Evolutionary conservation across 2,888 invertebrate genomes (phyloP), one percentile per base, ranked within the genome.

Genomic region (Merodon equestris): DNA sequence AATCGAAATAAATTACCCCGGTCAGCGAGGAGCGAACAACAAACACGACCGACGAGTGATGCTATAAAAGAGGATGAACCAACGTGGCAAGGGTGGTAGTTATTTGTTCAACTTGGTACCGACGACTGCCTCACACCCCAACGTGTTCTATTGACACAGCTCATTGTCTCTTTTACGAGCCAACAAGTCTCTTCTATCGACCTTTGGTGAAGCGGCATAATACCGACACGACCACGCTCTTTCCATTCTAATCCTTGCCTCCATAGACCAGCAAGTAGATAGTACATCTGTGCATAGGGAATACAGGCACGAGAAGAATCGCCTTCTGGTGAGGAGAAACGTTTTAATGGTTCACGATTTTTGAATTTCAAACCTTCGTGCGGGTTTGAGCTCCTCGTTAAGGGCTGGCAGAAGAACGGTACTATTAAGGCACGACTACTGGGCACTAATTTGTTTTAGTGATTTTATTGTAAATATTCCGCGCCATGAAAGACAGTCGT

Each of bases 331-430:
- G 36, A 17, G 64, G 19, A 34, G 57, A 77, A 63, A 63, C 61
- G 72, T 77, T 73, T 77, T 73, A 72, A 77, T 77, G 72, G 57
- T 68, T 72, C 77, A 77, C 77, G 77, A 73, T 63, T 77, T 72
- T 61, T 68, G 72, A 27, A 27, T 27, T 27, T 27, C 47, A 58
- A 40, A 58, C 18, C 15, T 42, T n/a, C n/a, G n/a, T n/a, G n/a
- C n/a, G n/a, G n/a, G n/a, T 60, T 67, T 57, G 19, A 53, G 61
- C 54, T 38, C 44, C 54, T 50, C 9, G 18, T 14, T 10, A 63
- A 68, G 73, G 58, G 48, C 38, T 10, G 17, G 47, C 34, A n/a
- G 40, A 9, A 10, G 12, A 67, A 47, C 15, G 57, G 47, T 63
- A 44, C 14, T 36, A 61, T 60, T 42, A 68, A 54, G 9, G 61